Percentiles rank a stretch among this genome's conserved stretches.
phyloP scores from a whole-genome alignment of 2,797 vertebrate genomes.

The Neosilurus mollespiculum region DNA sequence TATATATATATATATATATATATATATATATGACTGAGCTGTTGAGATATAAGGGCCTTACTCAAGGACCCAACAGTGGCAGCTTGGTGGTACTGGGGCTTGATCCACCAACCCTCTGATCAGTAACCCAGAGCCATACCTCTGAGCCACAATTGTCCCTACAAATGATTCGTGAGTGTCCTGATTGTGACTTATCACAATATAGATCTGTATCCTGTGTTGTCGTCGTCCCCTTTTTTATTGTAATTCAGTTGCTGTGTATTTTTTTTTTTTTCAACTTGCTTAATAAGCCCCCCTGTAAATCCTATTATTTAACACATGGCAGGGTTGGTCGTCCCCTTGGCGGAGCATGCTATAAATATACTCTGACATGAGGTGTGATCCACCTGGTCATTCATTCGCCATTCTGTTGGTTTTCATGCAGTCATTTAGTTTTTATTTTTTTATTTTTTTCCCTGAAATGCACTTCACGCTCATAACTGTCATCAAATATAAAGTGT shows the following conservation, averaged over 20 bases:
- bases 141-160: neutral
- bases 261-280: neutral
- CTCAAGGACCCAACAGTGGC: too few relatives aligned
- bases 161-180: neutral
- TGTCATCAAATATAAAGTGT: too few relatives aligned
- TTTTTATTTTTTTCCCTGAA: too few relatives aligned
- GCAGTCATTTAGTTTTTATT: neutral
- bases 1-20: too few relatives aligned
- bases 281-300: neutral
- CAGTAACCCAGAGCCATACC: too few relatives aligned
- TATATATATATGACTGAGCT: too few relatives aligned
- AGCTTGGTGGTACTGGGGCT: too few relatives aligned
- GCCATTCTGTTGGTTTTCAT: neutral
- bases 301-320: conserved; percentile 7
- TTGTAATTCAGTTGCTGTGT: neutral
- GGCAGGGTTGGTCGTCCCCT: neutral
- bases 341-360: neutral
- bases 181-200: neutral
- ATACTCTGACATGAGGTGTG: neutral
- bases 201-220: neutral
- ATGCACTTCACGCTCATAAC: too few relatives aligned
- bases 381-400: too few relatives aligned
- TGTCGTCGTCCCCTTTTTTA: neutral
- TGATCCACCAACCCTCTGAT: too few relatives aligned
- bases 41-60: too few relatives aligned